Evolutionary conservation across 2,888 invertebrate genomes (phyloP), one percentile per base, ranked within the genome.

Genomic region (Lymantria dispar): DNA sequence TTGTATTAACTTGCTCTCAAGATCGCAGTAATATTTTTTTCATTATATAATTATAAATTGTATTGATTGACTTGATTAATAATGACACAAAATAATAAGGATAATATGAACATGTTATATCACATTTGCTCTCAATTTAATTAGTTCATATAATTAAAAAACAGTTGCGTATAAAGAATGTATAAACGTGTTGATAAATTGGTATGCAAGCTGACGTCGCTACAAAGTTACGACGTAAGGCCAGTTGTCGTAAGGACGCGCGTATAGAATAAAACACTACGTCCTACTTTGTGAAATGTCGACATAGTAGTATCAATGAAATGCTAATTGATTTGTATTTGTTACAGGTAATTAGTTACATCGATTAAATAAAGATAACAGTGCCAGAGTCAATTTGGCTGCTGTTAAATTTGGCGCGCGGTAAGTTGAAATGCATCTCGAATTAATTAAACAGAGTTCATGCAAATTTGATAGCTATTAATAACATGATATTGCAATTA

Each of bases 211-310:
- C 50, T 49, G 54, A 58, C 72, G 64, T 67, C 61, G 52, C 45
- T 50, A 59, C 70, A 73, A 70, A 62, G 78, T 83, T 77, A 82
- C 78, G 72, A 74, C 62, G 64, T 67, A 66, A 76, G 80, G 80
- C 69, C 67, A 72, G 36, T 64, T 85, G 80, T 73, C 72, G 82
- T 79, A 87, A 87, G 83, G 79, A 78, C 77, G 69, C 72, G 74
- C 74, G 67, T 61, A 52, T 64, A 52, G 84, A 79, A 81, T 85
- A 75, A 61, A 66, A 63, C 22, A 22, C 56, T 62, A 66, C 63
- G 80, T 59, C 80, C 83, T 76, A 85, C 80, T 80, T 84, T 68
- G 54, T 48, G 53, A 76, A 80, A 82, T 85, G 81, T 79, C 81
- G 81, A 80, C 80, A 77, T 72, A 58, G 58, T 59, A 56, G 48